Evolutionary conservation across 2,888 invertebrate genomes (phyloP), one percentile per base, ranked within the genome.

Genomic region (Brachyopa scutellaris): DNA sequence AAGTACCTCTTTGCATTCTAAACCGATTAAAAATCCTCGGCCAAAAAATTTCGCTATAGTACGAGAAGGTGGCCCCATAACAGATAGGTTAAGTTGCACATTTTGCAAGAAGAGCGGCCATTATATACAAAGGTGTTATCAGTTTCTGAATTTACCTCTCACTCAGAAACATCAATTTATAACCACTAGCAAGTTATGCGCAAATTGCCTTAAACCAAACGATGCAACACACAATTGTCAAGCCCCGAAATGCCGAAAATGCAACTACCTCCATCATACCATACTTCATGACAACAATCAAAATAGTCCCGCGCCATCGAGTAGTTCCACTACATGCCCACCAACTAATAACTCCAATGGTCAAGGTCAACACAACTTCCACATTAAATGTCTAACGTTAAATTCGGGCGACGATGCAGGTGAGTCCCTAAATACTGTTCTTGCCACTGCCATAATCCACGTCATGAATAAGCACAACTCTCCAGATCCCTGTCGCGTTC

Each of bases 401-500:
- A n/a, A n/a, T n/a, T n/a, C n/a, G n/a, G n/a, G n/a, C n/a, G n/a
- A 47, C 1, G 13, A 7, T 33, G 3, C 31, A 45, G 6, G 33
- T 4, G 4, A 8, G 8, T 61, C 45, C 11, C 21, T 9, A 0
- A 21, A 47, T 21, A 8, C 33, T 9, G 36, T 49, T 15, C 47
- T 62, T 6, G 36, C 23, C 19, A 45, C 61, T 3, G 45, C 42
- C 11, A 42, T 59, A 42, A 29, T 42, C n/a, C 29, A 17, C 40
- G 38, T 17, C 6, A 13, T 42, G 8, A 21, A 61, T 42, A 42
- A 45, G 5, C 42, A 42, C 1, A 42, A 29, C 5, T 31, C 31
- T 29, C 42, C 33, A n/a, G 19, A 42, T 45, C 59, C 31, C n/a
- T 42, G 59, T 19, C 61, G 61, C 31, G 61, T 42, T 19, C n/a